These are phyloP conservation scores for Aphidius gifuensis DNA, from an alignment of 1,140 invertebrate genomes.

Conservation along the genomic window DNA sequence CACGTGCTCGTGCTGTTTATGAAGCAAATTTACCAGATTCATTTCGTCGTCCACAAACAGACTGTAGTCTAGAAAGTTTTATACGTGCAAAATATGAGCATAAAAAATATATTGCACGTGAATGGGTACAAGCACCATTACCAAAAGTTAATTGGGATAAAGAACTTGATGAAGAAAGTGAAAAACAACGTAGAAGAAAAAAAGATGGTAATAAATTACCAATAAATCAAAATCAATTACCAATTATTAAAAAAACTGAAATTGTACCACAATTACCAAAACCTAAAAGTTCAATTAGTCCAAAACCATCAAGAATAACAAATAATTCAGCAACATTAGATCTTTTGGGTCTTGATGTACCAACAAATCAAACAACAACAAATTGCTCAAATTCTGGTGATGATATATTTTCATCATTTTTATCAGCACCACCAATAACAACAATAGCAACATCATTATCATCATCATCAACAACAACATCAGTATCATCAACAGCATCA, in stretches of 20 bases:
- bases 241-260: conserved; percentile 50
- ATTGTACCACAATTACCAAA: conserved; percentile 61
- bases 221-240: conserved; percentile 44
- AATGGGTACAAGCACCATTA: conserved; percentile 87
- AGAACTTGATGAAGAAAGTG: conserved; percentile 83
- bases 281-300: conserved; percentile 64
- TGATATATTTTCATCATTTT: conserved; percentile 74
- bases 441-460: conserved; percentile 43
- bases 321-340: conserved; percentile 55
- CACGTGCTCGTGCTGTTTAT: conserved; percentile 92
- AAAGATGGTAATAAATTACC: conserved; percentile 58
- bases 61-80: conserved; percentile 90
- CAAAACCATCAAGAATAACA: conserved; percentile 62
- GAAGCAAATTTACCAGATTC: conserved; percentile 95
- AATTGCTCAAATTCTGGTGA: conserved; percentile 55
- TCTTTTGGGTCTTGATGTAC: conserved; percentile 61
- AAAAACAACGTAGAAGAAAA: conserved; percentile 75
- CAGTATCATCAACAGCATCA: conserved; percentile 32
- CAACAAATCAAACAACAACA: conserved; percentile 42
- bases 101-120: conserved; percentile 95
- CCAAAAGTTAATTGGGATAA: conserved; percentile 78
- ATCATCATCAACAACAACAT: conserved; percentile 31
- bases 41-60: conserved; percentile 91
- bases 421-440: conserved; percentile 66
- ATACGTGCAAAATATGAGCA: conserved; percentile 97